Evolutionary conservation across 2,888 invertebrate genomes (phyloP), one percentile per base, ranked within the genome.

Genomic region (Dynastes tityus): DNA sequence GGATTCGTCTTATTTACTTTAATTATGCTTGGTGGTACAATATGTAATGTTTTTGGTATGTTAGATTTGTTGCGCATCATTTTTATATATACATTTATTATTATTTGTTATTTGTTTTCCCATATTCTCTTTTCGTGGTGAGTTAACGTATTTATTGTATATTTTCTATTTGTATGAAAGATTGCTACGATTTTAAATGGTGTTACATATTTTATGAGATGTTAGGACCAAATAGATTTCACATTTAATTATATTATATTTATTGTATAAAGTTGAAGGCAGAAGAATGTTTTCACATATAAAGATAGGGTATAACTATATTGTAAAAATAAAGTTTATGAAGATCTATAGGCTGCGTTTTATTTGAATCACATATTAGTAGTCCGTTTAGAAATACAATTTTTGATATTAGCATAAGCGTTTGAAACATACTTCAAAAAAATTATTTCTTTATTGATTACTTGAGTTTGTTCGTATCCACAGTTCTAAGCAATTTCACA

Each of bases 181-280:
- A 68, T 76, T 53, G 76, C 76, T 76, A 68, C 51, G 76, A 76
- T 76, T 68, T 76, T 58, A 58, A 58, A 61, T 45, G 63, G 73
- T 58, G 55, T 74, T 74, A 45, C 40, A 77, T 78, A 85, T 85
- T 85, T 83, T 85, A 81, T 83, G 83, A 83, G 85, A 84, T 85
- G 85, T 86, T 87, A 87, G 86, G 86, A 87, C 86, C 86, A 86
- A 87, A 83, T 83, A 85, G 85, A 86, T 86, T 85, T 84, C 85
- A 86, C 85, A 82, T 85, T 86, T 86, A 84, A 85, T 86, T 58
- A 58, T 58, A 58, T 58, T 16, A 55, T 81, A 64, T 68, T 68
- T 77, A 82, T 82, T 82, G 80, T 81, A 81, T 78, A 79, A 82
- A 80, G 80, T 81, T 82, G 80, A 22, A 68, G 77, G 64, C 64